Conservation (phyloP, 2,797 vertebrate species). For the Cuniculus paca region DNA sequence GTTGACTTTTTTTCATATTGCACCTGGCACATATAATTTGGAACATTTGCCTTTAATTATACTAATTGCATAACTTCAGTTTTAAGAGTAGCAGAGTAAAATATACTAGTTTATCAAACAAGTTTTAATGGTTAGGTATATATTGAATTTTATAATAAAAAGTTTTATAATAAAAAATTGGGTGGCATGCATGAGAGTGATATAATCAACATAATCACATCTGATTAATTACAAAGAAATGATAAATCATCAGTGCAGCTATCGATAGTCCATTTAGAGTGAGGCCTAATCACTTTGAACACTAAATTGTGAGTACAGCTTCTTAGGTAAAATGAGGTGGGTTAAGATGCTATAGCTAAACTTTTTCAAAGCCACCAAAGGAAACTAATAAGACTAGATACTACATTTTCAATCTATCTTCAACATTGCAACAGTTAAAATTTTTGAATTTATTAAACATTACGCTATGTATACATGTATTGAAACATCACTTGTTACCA, state of each 20-base stretch:
- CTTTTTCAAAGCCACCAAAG: not conserved
- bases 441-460: constrained; percentile 2
- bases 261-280: constrained; percentile 55
- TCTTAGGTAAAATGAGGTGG: constrained; percentile 67
- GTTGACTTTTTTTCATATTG: constrained; percentile 21
- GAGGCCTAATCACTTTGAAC: constrained; percentile 68
- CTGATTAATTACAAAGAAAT: constrained; percentile 68
- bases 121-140: constrained; percentile 54
- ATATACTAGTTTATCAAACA: constrained; percentile 19
- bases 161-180: too few species aligned
- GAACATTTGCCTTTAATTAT: constrained; percentile 64
- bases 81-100: constrained; percentile 44
- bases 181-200: not conserved
- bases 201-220: constrained; percentile 56
- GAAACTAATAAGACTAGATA: not conserved
- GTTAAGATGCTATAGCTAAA: constrained; percentile 67
- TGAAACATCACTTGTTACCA: not conserved
- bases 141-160: constrained; percentile 47
- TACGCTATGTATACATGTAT: not conserved
- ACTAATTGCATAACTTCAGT: constrained; percentile 46
- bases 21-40: constrained; percentile 46
- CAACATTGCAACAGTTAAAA: constrained; percentile 27
- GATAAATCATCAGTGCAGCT: not conserved
- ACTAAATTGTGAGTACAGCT: constrained; percentile 22
- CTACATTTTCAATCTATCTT: constrained; percentile 43